A percentile compares a stretch with the other conserved stretches of the same genome.
Conservation (phyloP, 2,888 invertebrate genomes). For the Agonopterix subpropinquella region DNA sequence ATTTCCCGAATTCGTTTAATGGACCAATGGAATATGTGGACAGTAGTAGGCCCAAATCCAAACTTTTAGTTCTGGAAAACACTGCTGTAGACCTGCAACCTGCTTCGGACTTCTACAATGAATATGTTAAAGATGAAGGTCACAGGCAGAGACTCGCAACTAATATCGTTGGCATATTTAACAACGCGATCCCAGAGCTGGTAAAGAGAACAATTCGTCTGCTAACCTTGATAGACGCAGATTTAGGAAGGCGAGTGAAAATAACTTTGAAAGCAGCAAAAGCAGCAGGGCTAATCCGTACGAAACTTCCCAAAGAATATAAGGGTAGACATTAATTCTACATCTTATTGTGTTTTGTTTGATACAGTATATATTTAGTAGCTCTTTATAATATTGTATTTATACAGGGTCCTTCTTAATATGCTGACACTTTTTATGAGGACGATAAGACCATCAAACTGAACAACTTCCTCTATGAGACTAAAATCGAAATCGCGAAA, state of each 20-base stretch:
- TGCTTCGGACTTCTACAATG: conserved; percentile 80
- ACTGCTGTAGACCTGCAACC: conserved; percentile 57
- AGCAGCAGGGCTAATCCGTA: too few relatives aligned
- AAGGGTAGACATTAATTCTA: background rate
- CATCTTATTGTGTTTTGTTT: too few relatives aligned
- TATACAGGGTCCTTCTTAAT: too few relatives aligned
- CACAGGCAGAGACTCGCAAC: conserved; percentile 12
- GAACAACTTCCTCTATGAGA: too few relatives aligned
- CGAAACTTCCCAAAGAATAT: background rate
- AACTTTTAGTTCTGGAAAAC: conserved; percentile 13
- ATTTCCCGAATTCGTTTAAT: conserved; percentile 18
- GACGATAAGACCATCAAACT: too few relatives aligned
- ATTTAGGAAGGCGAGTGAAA: conserved; percentile 70
- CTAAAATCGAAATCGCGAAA: too few relatives aligned
- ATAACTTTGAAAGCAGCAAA: too few relatives aligned
- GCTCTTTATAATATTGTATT: too few relatives aligned
- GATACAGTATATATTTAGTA: too few relatives aligned
- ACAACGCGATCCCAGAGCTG: conserved; percentile 58
- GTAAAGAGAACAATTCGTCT: conserved; percentile 85
- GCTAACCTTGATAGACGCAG: conserved; percentile 82
- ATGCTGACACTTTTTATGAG: too few relatives aligned
- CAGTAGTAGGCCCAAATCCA: conserved; percentile 7
- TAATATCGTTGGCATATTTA: conserved; percentile 6
- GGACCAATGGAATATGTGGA: conserved; percentile 20
- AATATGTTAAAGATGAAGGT: conserved; percentile 51